Evolutionary conservation across 2,888 invertebrate genomes (phyloP).

Genomic region (Phasia obesa): DNA sequence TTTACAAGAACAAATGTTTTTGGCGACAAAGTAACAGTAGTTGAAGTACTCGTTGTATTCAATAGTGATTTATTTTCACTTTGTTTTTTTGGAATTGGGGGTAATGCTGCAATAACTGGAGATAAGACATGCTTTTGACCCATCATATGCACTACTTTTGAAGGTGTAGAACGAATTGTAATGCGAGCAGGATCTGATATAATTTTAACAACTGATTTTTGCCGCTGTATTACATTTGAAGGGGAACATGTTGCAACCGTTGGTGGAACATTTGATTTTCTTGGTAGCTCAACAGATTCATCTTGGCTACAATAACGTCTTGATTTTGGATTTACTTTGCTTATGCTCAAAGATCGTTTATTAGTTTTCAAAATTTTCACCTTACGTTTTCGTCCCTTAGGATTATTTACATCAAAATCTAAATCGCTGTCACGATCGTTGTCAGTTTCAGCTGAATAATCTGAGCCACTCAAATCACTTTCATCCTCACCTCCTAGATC

Average conservation of each 20-base stretch:
- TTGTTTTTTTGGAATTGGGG: conserved; percentile 67
- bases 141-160: conserved; percentile 43
- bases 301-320: conserved; percentile 52
- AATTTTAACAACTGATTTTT: conserved; percentile 45
- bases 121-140: conserved; percentile 32
- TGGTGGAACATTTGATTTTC: conserved; percentile 15
- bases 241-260: background rate
- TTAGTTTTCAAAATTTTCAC: conserved; percentile 50
- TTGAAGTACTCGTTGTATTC: conserved; percentile 38
- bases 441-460: conserved; percentile 80
- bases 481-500: conserved; percentile 80
- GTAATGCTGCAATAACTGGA: conserved; percentile 64
- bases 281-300: conserved; percentile 40
- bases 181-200: conserved; percentile 44
- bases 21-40: conserved; percentile 21
- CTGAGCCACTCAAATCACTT: conserved; percentile 80
- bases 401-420: conserved; percentile 85
- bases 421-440: conserved; percentile 86
- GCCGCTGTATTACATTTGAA: conserved; percentile 23
- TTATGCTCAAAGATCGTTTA: conserved; percentile 52
- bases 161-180: conserved; percentile 57
- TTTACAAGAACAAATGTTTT: conserved; percentile 45
- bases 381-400: conserved; percentile 78
- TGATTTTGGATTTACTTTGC: conserved; percentile 46
- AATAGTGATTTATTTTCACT: conserved; percentile 57